phyloP scores from a whole-genome alignment of 2,888 invertebrate species.

The Parnassius mnemosyne region DNA sequence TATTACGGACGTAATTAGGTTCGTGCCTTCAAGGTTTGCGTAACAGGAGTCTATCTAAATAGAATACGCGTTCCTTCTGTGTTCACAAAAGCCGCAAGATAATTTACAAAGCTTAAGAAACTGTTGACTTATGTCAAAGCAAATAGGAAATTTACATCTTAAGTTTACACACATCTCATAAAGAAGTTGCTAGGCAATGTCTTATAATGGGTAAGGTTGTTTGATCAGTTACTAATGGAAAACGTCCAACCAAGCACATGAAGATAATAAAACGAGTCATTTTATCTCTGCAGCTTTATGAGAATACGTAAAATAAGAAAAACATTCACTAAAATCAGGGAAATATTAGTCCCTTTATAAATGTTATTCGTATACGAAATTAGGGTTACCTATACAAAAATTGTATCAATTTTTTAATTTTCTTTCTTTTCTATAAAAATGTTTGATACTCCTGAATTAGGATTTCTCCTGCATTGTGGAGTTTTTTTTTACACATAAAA shows the following conservation, averaged over 20 bases:
- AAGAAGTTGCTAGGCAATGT: too few species aligned
- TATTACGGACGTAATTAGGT: constrained; percentile 70
- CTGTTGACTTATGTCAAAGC: constrained; percentile 40
- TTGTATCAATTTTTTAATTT: too few species aligned
- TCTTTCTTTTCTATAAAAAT: too few species aligned
- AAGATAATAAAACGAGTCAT: constrained; percentile 1
- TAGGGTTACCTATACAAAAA: too few species aligned
- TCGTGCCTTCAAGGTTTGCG: constrained; percentile 60
- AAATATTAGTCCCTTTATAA: not conserved
- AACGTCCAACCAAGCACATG: constrained; percentile 16
- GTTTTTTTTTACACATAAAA: too few species aligned
- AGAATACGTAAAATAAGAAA: constrained; percentile 1
- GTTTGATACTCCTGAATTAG: too few species aligned
- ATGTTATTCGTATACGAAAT: not conserved
- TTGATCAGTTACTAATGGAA: constrained; percentile 1
- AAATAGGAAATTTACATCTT: constrained; percentile 29
- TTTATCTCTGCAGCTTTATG: not conserved
- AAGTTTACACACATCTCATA: too few species aligned
- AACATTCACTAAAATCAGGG: not conserved
- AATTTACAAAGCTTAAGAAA: constrained; percentile 10
- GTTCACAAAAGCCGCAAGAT: constrained; percentile 35
- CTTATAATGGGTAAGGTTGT: not conserved
- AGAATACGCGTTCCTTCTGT: constrained; percentile 57
- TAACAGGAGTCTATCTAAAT: constrained; percentile 50
- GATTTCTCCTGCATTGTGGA: too few species aligned